Percentiles rank a stretch among this genome's conserved stretches.
These are phyloP conservation scores for Myathropa florea DNA, from an alignment of 2,888 invertebrate species.

Conservation along the genomic window DNA sequence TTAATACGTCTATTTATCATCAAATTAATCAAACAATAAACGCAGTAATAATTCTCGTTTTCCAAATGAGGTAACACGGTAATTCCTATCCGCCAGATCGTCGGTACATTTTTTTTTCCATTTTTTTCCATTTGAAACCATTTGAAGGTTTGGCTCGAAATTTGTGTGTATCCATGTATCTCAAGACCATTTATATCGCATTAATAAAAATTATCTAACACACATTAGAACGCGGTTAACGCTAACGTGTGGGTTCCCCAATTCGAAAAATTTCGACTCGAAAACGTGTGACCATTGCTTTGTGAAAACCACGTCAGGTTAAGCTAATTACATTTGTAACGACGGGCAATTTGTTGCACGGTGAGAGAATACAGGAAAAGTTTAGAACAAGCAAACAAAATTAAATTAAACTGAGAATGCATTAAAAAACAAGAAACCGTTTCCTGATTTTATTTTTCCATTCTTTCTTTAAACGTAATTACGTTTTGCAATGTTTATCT, in stretches of 20 bases:
- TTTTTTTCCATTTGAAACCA: too few relatives aligned
- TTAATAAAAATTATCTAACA: constrained; percentile 70
- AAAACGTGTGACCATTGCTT: constrained; percentile 25
- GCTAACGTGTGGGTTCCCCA: constrained; percentile 43
- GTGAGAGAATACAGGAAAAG: constrained; percentile 42
- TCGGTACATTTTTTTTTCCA: background rate
- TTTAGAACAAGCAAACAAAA: constrained; percentile 28
- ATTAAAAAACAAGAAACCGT: constrained; percentile 47
- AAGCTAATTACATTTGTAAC: constrained; percentile 65
- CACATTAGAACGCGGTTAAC: constrained; percentile 65
- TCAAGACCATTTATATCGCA: constrained; percentile 65
- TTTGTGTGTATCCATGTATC: background rate
- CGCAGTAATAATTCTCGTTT: constrained; percentile 70
- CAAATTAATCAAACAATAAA: constrained; percentile 71
- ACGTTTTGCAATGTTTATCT: constrained; percentile 29
- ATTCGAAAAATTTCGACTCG: background rate
- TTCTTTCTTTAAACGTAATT: constrained; percentile 55
- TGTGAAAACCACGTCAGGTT: constrained; percentile 59
- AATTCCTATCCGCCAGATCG: constrained; percentile 26
- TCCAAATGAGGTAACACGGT: constrained; percentile 70
- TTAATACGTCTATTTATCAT: constrained; percentile 70
- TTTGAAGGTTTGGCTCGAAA: background rate
- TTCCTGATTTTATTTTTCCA: constrained; percentile 47
- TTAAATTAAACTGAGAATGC: constrained; percentile 45
- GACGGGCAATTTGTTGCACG: constrained; percentile 49